These are phyloP conservation scores for Sitophilus oryzae DNA, from an alignment of 1,140 invertebrate species.

Conservation along the genomic window DNA sequence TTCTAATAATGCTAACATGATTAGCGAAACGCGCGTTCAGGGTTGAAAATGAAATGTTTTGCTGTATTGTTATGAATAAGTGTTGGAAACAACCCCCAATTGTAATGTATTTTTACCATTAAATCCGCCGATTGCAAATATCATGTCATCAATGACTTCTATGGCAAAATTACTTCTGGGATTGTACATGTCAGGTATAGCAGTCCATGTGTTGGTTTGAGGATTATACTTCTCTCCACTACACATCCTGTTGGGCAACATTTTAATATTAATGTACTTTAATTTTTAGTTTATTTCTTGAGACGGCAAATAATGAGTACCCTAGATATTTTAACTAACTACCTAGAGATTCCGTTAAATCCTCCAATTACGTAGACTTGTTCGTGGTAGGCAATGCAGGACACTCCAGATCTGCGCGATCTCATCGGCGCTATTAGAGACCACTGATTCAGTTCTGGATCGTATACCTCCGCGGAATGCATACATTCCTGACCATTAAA, in stretches of 20 bases:
- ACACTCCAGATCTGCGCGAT: constrained; percentile 69
- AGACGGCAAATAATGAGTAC: background rate
- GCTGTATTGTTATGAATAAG: no score
- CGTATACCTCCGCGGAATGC: constrained; percentile 79
- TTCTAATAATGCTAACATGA: no score
- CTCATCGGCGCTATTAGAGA: constrained; percentile 74
- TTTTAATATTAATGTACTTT: no score
- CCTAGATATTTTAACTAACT: background rate
- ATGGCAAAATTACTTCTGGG: constrained; percentile 80
- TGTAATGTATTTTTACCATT: no score
- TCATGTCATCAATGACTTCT: constrained; percentile 72
- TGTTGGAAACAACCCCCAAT: no score
- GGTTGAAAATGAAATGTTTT: no score
- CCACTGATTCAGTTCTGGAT: constrained; percentile 80
- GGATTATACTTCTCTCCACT: constrained; percentile 70
- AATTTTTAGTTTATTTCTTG: no score
- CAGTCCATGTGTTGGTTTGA: constrained; percentile 59
- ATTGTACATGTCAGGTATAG: constrained; percentile 70
- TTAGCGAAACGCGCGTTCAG: no score
- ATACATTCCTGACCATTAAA: constrained; percentile 87
- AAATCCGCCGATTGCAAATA: constrained; percentile 77
- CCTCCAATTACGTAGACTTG: constrained; percentile 73
- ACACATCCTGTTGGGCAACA: constrained; percentile 52
- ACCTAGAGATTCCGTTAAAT: constrained; percentile 62
- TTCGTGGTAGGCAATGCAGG: constrained; percentile 63